Percentiles rank a stretch among this genome's conserved stretches.
phyloP scores from a whole-genome alignment of 2,888 invertebrate species.

The Sussaba pulchella region DNA sequence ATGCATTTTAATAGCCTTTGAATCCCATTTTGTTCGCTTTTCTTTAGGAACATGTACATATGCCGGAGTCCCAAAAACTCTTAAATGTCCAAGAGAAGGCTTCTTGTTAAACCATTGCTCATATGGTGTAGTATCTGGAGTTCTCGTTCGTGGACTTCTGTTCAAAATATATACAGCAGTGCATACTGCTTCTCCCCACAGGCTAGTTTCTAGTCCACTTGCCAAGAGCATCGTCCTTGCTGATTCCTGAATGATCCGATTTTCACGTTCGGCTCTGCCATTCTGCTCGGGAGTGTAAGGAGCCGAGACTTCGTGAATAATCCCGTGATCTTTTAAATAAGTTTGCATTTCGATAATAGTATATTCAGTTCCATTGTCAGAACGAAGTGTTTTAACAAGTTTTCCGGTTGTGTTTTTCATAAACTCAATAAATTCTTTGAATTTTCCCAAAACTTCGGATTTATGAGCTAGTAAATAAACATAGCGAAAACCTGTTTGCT shows the following conservation, averaged over 20 bases:
- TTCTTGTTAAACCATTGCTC: conserved; percentile 41
- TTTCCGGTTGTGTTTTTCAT: conserved; percentile 22
- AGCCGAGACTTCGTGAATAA: conserved; percentile 60
- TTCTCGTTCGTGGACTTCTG: conserved; percentile 29
- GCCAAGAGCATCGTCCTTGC: conserved; percentile 67
- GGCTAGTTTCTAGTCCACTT: conserved; percentile 31
- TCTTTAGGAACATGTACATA: conserved; percentile 26
- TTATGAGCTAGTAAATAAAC: conserved; percentile 59
- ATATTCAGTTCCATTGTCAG: conserved; percentile 42
- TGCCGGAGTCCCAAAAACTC: conserved; percentile 5
- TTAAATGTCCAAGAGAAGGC: background rate
- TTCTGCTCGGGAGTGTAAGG: conserved; percentile 70
- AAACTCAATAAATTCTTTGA: conserved; percentile 15
- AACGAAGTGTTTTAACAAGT: conserved; percentile 17
- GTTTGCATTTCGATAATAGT: background rate
- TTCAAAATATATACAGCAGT: conserved; percentile 43
- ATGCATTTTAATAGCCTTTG: conserved; percentile 49
- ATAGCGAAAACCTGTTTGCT: conserved; percentile 56
- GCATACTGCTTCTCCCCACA: conserved; percentile 47
- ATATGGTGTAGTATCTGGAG: conserved; percentile 21
- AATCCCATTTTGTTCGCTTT: conserved; percentile 40
- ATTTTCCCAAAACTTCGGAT: conserved; percentile 46
- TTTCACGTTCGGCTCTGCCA: conserved; percentile 67
- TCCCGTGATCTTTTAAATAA: conserved; percentile 34
- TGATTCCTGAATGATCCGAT: conserved; percentile 66